A percentile compares a stretch with the other conserved stretches of the same genome.
These are phyloP conservation scores for Prietella phreatophila DNA, from an alignment of 2,113 vertebrate species.

Conservation along the genomic window DNA sequence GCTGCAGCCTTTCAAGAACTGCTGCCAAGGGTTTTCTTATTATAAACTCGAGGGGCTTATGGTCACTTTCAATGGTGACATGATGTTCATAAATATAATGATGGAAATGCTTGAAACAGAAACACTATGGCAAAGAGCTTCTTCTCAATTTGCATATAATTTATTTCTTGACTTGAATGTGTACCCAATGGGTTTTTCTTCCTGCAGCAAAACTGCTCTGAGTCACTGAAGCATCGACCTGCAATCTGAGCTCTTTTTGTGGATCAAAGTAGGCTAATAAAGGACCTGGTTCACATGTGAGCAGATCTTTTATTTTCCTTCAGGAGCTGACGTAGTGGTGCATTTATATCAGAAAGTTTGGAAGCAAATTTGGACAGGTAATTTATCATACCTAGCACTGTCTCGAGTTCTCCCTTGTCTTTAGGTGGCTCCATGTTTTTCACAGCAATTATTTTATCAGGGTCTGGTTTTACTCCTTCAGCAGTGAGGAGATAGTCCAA, in stretches of 20 bases:
- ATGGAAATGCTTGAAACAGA: too few relatives aligned
- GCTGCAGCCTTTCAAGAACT: slow-evolving; percentile 20
- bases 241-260: slow-evolving; percentile 14
- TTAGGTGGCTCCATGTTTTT: slow-evolving; percentile 32
- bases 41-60: slow-evolving; percentile 37
- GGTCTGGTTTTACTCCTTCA: slow-evolving; percentile 31
- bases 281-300: slow-evolving; percentile 2
- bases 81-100: too few relatives aligned
- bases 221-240: slow-evolving; percentile 31
- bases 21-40: slow-evolving; percentile 22
- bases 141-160: slow-evolving; percentile 41
- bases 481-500: slow-evolving; percentile 9
- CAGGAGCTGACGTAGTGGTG: not conserved
- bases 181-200: slow-evolving; percentile 29
- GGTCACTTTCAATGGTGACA: slow-evolving; percentile 32
- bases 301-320: slow-evolving; percentile 16
- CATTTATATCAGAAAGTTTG: slow-evolving; percentile 17
- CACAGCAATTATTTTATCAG: slow-evolving; percentile 20
- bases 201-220: slow-evolving; percentile 31
- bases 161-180: slow-evolving; percentile 40
- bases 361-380: slow-evolving; percentile 41
- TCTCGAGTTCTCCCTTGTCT: slow-evolving; percentile 30
- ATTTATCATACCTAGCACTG: slow-evolving; percentile 37
- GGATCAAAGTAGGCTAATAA: slow-evolving; percentile 22
- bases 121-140: not conserved